Conservation (phyloP, 2,888 invertebrate species). For the Mongoloraphidia duomilia region DNA sequence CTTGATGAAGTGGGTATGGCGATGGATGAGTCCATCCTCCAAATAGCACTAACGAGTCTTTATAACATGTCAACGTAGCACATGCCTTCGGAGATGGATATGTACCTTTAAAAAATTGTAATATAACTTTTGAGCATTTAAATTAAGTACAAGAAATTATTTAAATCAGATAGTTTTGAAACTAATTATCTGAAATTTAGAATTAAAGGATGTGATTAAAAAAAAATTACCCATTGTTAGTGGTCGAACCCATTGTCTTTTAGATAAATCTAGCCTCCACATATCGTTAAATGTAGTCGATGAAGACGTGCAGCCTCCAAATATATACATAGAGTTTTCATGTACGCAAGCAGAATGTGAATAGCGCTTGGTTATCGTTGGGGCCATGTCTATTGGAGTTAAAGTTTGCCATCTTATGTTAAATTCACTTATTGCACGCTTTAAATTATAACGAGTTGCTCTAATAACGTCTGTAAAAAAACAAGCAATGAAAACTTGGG, state of each 20-base stretch:
- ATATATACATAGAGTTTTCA: slow-evolving; percentile 81
- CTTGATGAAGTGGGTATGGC: slow-evolving; percentile 68
- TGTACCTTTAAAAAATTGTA: slow-evolving; percentile 24
- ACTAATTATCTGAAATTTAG: too few species aligned
- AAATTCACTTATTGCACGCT: slow-evolving; percentile 62
- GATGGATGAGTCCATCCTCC: slow-evolving; percentile 95
- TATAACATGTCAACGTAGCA: slow-evolving; percentile 80
- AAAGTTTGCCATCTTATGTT: slow-evolving; percentile 60
- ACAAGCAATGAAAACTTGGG: not conserved
- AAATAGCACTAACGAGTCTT: slow-evolving; percentile 64
- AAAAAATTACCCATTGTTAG: slow-evolving; percentile 47
- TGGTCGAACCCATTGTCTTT: slow-evolving; percentile 71
- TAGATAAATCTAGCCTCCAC: slow-evolving; percentile 83
- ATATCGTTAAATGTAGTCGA: slow-evolving; percentile 94
- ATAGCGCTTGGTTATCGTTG: slow-evolving; percentile 79
- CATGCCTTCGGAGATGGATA: slow-evolving; percentile 95
- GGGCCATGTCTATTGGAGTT: slow-evolving; percentile 40
- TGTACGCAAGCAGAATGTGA: slow-evolving; percentile 80
- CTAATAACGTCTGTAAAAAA: slow-evolving; percentile 57
- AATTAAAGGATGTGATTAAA: too few species aligned
- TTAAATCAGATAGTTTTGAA: too few species aligned
- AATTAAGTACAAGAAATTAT: not conserved
- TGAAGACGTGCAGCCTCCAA: slow-evolving; percentile 89
- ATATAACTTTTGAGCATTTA: not conserved
- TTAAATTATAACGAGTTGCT: slow-evolving; percentile 56